These are phyloP conservation scores for Lepilemur ruficaudatus DNA, from an alignment of 2,797 vertebrate species.

Conservation along the genomic window DNA sequence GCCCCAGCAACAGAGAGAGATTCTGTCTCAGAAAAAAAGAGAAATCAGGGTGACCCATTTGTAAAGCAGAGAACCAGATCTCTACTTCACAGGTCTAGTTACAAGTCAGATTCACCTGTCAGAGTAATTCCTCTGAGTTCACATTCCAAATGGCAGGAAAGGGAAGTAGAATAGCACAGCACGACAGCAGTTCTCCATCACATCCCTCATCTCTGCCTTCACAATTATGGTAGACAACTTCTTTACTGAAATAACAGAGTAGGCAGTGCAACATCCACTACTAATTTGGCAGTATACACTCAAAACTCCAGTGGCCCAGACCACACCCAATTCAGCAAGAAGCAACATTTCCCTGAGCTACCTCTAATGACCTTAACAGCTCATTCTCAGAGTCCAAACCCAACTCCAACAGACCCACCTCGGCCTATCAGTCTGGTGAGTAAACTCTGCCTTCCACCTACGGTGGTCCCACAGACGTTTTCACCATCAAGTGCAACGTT, in stretches of 20 bases:
- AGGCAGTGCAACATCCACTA: neutral
- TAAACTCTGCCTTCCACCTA: neutral
- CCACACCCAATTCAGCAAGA: neutral
- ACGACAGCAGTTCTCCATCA: neutral
- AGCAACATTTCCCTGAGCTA: neutral
- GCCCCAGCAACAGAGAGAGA: neutral
- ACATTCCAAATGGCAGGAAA: neutral
- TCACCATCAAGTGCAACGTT: neutral
- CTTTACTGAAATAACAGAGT: neutral
- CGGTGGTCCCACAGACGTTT: neutral
- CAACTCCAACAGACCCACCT: neutral
- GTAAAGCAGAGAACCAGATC: neutral
- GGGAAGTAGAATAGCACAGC: neutral
- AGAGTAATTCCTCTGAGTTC: neutral
- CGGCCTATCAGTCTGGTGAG: too few relatives aligned
- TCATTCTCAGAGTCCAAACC: neutral
- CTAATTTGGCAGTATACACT: neutral
- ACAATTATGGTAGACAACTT: neutral
- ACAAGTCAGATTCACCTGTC: neutral
- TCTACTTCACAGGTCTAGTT: neutral
- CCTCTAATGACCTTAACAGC: neutral
- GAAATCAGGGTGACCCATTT: neutral
- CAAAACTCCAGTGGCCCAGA: neutral
- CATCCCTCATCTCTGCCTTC: neutral
- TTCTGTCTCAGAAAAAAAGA: neutral